Evolutionary conservation across 2,113 vertebrate species (phyloP).

Genomic region (Trogon surrucura): DNA sequence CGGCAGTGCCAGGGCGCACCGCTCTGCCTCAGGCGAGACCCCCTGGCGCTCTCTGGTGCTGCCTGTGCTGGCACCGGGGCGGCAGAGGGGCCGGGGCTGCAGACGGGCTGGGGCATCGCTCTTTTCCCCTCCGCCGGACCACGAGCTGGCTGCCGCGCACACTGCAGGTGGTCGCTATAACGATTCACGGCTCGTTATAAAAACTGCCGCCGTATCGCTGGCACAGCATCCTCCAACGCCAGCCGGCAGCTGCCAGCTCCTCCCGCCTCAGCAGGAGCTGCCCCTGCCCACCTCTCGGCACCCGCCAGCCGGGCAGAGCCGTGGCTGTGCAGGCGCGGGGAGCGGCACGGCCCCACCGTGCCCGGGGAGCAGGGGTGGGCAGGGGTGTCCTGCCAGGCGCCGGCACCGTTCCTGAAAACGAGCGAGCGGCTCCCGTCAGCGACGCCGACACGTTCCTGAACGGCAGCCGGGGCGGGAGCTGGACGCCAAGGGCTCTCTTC

Average conservation of each 20-base stretch:
- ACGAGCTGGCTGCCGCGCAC: neutral
- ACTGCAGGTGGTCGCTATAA: neutral
- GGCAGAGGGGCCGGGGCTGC: neutral
- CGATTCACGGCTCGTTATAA: fast-evolving
- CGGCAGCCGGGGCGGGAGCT: neutral
- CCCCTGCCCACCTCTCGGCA: neutral
- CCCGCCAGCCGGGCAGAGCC: neutral
- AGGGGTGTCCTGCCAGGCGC: neutral
- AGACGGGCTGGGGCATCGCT: neutral
- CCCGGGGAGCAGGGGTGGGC: neutral
- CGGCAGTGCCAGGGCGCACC: neutral
- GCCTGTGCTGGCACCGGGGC: neutral
- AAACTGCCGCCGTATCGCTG: fast-evolving
- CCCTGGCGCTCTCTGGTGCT: fast-evolving
- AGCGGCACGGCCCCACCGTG: neutral
- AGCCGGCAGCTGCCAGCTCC: neutral
- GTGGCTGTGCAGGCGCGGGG: neutral
- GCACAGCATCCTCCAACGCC: neutral
- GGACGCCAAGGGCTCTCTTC: constrained; percentile 30
- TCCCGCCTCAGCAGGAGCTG: neutral
- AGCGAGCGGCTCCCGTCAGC: fast-evolving
- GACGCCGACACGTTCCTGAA: neutral
- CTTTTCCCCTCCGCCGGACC: neutral
- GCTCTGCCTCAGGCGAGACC: neutral
- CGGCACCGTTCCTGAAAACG: neutral